These are phyloP conservation scores for Theristicus caerulescens DNA, from an alignment of 2,113 vertebrate genomes.

Conservation along the genomic window DNA sequence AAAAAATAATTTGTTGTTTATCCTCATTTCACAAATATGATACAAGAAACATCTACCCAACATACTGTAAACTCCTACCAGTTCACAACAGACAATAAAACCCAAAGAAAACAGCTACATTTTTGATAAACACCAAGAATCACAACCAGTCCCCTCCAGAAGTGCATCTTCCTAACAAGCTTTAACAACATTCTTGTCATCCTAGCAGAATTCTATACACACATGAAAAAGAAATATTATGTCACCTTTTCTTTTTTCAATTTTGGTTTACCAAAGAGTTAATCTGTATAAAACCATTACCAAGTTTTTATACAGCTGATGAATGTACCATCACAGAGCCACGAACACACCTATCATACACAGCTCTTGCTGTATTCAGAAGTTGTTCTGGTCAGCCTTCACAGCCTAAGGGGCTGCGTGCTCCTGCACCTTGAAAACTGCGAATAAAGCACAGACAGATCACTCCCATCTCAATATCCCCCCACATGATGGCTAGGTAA, in stretches of 20 bases:
- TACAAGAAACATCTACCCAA: neutral
- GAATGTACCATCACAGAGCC: neutral
- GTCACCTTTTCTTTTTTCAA: neutral
- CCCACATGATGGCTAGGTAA: neutral
- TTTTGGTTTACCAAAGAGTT: neutral
- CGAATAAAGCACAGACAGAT: neutral
- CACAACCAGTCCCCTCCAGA: neutral
- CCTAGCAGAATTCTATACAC: neutral
- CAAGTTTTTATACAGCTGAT: neutral
- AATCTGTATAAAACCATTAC: neutral
- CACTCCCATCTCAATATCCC: neutral
- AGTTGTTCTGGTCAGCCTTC: neutral
- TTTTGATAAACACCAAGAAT: neutral
- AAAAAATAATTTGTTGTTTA: neutral
- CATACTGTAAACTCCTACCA: neutral
- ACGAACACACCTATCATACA: neutral
- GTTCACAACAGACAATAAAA: neutral
- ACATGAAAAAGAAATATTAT: neutral
- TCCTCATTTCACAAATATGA: neutral
- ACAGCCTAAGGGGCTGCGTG: neutral
- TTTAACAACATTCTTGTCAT: neutral
- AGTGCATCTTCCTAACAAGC: neutral
- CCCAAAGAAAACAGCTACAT: neutral
- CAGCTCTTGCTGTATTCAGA: neutral
- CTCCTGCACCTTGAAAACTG: neutral